A percentile compares a stretch with the other conserved stretches of the same genome.
These are phyloP conservation scores for Oceanodroma leucorhoa DNA, from an alignment of 2,797 vertebrate genomes.

Conservation along the genomic window DNA sequence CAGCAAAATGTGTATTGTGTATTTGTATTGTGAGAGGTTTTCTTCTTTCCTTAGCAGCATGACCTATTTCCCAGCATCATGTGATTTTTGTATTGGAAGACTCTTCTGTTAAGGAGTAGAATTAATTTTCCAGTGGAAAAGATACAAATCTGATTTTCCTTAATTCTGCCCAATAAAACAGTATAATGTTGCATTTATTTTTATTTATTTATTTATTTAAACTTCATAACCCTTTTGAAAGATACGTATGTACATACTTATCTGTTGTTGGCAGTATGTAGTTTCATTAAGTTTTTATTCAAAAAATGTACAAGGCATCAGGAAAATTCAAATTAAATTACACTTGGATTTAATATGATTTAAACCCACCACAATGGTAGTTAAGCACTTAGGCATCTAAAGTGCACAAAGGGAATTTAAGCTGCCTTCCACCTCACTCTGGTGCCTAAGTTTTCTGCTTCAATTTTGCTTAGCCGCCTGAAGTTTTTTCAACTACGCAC, in stretches of 20 bases:
- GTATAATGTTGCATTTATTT: not conserved
- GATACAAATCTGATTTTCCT: not conserved
- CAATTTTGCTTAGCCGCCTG: not conserved
- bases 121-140: not conserved
- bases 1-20: not conserved
- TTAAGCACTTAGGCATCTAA: not conserved
- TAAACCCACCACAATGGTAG: not conserved
- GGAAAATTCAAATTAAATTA: not conserved
- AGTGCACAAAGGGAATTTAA: not conserved
- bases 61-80: conserved; percentile 45
- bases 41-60: not conserved
- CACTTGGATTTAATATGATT: not conserved
- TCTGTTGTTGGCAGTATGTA: not conserved
- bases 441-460: not conserved
- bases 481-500: not conserved
- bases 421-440: not conserved
- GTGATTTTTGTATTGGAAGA: conserved; percentile 29
- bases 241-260: not conserved
- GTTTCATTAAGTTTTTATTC: not conserved
- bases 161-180: not conserved
- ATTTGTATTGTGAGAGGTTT: not conserved
- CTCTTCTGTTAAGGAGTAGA: not conserved
- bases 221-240: not conserved
- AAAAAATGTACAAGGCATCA: not conserved
- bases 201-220: not conserved